Evolutionary conservation across 2,888 invertebrate species (phyloP).

Genomic region (Nebria salina): DNA sequence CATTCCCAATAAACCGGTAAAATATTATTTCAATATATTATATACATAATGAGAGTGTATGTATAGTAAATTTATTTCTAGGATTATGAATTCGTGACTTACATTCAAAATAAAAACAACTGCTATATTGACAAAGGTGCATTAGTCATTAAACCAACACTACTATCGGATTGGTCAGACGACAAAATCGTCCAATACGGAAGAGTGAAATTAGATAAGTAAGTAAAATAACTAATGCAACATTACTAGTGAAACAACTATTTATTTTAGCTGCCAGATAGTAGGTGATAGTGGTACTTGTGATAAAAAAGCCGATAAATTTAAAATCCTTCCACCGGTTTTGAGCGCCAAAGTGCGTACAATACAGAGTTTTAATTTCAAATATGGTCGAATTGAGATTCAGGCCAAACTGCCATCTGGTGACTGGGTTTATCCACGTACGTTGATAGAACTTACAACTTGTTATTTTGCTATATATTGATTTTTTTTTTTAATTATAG

Average conservation of each 20-base stretch:
- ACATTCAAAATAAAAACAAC: background rate
- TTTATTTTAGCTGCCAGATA: background rate
- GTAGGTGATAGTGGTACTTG: slow-evolving; percentile 57
- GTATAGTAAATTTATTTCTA: background rate
- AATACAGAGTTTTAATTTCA: slow-evolving; percentile 71
- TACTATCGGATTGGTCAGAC: background rate
- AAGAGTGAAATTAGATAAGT: background rate
- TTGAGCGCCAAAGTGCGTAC: slow-evolving; percentile 72
- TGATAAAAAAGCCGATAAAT: slow-evolving; percentile 62
- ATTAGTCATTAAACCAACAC: background rate
- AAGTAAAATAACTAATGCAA: background rate
- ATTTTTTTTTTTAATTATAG: slow-evolving; percentile 59
- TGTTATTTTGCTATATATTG: slow-evolving; percentile 8
- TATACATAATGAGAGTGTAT: background rate
- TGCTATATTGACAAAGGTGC: background rate
- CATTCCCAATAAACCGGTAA: background rate
- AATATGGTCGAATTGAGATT: slow-evolving; percentile 75
- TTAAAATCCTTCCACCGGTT: slow-evolving; percentile 74
- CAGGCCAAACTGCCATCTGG: slow-evolving; percentile 78
- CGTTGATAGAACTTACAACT: slow-evolving; percentile 45
- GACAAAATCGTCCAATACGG: background rate
- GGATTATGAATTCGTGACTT: background rate
- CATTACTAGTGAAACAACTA: background rate
- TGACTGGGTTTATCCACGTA: slow-evolving; percentile 83
- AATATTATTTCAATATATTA: background rate